These are phyloP conservation scores for Peromyscus melanophrys DNA, from an alignment of 2,797 vertebrate genomes.

Conservation along the genomic window DNA sequence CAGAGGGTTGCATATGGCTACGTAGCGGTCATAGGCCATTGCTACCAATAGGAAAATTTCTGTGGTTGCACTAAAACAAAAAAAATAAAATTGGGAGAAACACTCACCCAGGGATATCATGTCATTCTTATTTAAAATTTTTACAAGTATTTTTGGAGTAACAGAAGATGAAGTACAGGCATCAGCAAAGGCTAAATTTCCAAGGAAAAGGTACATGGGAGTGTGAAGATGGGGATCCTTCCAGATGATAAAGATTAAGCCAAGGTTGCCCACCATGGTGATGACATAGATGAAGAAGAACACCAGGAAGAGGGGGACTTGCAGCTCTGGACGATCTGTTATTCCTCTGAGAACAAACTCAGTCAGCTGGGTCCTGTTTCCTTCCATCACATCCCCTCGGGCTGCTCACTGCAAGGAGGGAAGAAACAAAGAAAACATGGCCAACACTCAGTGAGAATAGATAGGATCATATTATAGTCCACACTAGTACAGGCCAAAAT, in stretches of 20 bases:
- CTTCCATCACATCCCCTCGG: not conserved
- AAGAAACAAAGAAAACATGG: slow-evolving; percentile 45
- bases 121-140: slow-evolving; percentile 11
- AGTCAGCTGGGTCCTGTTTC: not conserved
- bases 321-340: not conserved
- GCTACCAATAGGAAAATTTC: slow-evolving; percentile 82
- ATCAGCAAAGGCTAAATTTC: slow-evolving; percentile 67
- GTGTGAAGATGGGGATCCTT: slow-evolving; percentile 63
- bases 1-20: slow-evolving; percentile 82
- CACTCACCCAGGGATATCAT: slow-evolving; percentile 40
- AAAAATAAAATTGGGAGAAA: slow-evolving; percentile 70
- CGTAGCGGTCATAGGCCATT: slow-evolving; percentile 83
- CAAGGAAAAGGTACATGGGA: slow-evolving; percentile 73
- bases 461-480: too few species aligned
- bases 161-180: slow-evolving; percentile 59
- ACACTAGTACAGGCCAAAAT: slow-evolving; percentile 13
- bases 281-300: not conserved
- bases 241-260: slow-evolving; percentile 51
- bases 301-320: not conserved
- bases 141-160: slow-evolving; percentile 64
- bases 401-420: not conserved
- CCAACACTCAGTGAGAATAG: not conserved
- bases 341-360: not conserved
- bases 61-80: slow-evolving; percentile 72
- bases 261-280: slow-evolving; percentile 69